Percentiles rank a stretch among this genome's conserved stretches.
phyloP scores from a whole-genome alignment of 2,888 invertebrate species.

The Pelosia muscerda region DNA sequence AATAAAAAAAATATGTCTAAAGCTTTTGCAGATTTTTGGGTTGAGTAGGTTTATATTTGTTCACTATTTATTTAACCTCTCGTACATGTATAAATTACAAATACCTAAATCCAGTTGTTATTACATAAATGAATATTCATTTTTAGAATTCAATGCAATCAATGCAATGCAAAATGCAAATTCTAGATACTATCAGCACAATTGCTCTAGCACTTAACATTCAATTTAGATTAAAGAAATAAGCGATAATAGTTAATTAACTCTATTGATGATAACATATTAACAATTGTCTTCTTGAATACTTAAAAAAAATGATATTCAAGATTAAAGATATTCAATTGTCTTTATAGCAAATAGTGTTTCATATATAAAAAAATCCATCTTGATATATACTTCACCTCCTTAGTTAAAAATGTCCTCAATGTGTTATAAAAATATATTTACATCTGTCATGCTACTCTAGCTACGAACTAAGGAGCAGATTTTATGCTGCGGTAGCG shows the following conservation, averaged over 20 bases:
- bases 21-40: not conserved
- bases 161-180: no score
- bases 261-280: no score
- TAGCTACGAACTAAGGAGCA: not conserved
- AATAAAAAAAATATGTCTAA: not conserved
- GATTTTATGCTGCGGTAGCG: not conserved
- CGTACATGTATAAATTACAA: not conserved
- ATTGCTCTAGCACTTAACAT: not conserved
- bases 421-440: not conserved
- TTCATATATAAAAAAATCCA: no score
- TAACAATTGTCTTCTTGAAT: no score
- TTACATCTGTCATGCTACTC: not conserved
- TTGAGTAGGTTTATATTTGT: no score
- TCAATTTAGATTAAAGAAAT: no score
- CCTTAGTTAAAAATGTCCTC: not conserved
- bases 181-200: not conserved
- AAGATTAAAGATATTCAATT: no score
- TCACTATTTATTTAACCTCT: no score
- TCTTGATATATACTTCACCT: not conserved
- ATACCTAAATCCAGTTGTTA: not conserved
- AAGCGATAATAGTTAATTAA: no score
- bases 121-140: not conserved
- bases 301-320: no score
- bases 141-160: no score
- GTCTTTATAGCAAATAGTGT: no score